Base-by-base conservation (phyloP, 2,797 vertebrate genomes). In the Microctenopoma steveboyesi region DNA sequence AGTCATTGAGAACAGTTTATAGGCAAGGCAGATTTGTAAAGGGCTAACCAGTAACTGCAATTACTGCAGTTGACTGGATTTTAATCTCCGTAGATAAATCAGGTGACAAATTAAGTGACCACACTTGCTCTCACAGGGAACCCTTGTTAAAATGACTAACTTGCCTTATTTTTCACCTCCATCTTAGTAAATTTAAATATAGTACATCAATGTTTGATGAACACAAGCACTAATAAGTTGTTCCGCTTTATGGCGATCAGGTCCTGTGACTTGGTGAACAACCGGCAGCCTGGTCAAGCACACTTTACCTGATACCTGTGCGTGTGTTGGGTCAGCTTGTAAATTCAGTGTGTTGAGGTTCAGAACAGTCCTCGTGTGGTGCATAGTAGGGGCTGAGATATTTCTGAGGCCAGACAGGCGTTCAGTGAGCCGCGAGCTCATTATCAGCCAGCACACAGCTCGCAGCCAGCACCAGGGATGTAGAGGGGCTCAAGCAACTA, bases 21-120 rank as follows among this genome's bases (percentile, higher is more conserved):
- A 60, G 64, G 59, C 45, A 39, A 64, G 65, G 65, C 64, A 74
- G 82, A 82, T 83, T 82, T 86, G 73, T 67, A 7, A 58, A 63
- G 74, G 53, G 88, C 89, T 85, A 89, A 90, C 81, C 79, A 89
- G 86, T 72, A 57, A 71, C 49, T 74, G 79, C 84, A 74, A 62
- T 84, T 84, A 72, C 85, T 82, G 61, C 65, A 72, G 72, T 45
- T 76, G 82, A 84, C 69, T 60, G 69, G 18, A 53, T 76, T 76
- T 87, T 83, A 88, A 83, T 85, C 79, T 84, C 35, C 47, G 48
- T 33, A 53, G 59, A 88, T 85, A 79, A 86, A 85, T 84, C 76
- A 82, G 61, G 73, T 72, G 64, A 72, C 55, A 50, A 79, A 84
- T 78, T 80, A 78, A 45, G 64, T 73, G 60, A 61, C 54, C 37